Percentiles rank a stretch among this genome's conserved stretches.
Evolutionary conservation across 2,113 vertebrate species (phyloP).

Genomic region (Pterocles gutturalis): DNA sequence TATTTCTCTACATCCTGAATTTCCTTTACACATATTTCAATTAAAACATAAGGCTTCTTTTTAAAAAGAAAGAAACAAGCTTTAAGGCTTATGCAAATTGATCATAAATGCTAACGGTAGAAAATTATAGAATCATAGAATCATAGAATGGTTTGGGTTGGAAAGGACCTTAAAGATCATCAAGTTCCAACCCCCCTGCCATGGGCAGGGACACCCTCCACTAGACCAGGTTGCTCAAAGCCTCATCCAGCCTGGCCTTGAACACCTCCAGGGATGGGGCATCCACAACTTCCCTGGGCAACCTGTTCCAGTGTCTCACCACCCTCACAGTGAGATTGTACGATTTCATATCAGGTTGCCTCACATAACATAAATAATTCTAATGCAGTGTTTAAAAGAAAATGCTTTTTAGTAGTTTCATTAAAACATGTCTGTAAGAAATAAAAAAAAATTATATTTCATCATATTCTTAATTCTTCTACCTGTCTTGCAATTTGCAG

Average conservation of each 20-base stretch:
- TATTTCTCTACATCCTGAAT: background rate
- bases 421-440: background rate
- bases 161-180: too few species aligned
- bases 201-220: too few species aligned
- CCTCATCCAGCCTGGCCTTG: too few species aligned
- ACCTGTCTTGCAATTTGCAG: background rate
- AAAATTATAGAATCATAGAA: background rate
- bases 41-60: background rate
- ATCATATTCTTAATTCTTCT: background rate
- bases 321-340: background rate
- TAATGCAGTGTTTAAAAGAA: background rate
- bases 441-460: background rate
- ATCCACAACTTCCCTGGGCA: too few species aligned
- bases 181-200: too few species aligned
- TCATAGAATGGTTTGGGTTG: too few species aligned
- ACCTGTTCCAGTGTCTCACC: too few species aligned
- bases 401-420: background rate
- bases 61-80: background rate
- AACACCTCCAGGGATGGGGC: too few species aligned
- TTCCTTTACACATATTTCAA: background rate
- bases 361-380: background rate
- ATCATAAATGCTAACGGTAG: background rate
- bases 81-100: slow-evolving; percentile 6
- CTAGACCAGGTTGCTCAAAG: too few species aligned
- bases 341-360: background rate